These are phyloP conservation scores for Pogoniulus pusillus DNA, from an alignment of 2,797 vertebrate genomes.

Conservation along the genomic window DNA sequence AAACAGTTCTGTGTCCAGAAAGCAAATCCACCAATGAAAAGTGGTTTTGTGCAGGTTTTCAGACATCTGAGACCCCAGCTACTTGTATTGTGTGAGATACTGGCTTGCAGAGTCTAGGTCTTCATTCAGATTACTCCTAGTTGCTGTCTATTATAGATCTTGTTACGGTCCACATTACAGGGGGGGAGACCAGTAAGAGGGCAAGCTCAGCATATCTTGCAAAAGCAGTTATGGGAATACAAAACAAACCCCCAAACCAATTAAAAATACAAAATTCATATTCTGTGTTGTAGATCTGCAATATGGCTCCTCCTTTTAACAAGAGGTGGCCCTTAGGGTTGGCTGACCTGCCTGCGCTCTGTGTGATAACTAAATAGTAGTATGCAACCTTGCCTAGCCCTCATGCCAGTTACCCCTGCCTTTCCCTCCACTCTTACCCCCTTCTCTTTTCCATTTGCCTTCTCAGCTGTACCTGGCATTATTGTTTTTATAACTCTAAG, in stretches of 20 bases:
- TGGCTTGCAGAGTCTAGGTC: background rate
- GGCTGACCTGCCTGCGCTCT: background rate
- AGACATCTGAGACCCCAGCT: background rate
- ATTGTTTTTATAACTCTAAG: background rate
- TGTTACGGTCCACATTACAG: background rate
- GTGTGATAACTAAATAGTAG: background rate
- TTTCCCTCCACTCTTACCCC: background rate
- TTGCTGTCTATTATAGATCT: background rate
- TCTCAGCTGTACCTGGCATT: background rate
- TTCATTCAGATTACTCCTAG: background rate
- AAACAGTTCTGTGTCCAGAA: background rate
- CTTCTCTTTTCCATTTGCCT: background rate
- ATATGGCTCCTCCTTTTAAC: background rate
- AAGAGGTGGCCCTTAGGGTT: background rate
- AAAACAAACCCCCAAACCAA: background rate
- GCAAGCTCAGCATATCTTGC: background rate
- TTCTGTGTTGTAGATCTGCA: background rate
- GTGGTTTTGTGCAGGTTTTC: background rate
- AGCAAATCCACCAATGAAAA: background rate
- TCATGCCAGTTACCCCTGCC: background rate
- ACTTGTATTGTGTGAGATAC: background rate
- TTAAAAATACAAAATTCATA: background rate
- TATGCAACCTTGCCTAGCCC: background rate
- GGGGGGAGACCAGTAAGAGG: background rate
- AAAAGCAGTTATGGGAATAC: background rate